These are phyloP conservation scores for Netelia melanura DNA, from an alignment of 2,888 invertebrate genomes.

Conservation along the genomic window DNA sequence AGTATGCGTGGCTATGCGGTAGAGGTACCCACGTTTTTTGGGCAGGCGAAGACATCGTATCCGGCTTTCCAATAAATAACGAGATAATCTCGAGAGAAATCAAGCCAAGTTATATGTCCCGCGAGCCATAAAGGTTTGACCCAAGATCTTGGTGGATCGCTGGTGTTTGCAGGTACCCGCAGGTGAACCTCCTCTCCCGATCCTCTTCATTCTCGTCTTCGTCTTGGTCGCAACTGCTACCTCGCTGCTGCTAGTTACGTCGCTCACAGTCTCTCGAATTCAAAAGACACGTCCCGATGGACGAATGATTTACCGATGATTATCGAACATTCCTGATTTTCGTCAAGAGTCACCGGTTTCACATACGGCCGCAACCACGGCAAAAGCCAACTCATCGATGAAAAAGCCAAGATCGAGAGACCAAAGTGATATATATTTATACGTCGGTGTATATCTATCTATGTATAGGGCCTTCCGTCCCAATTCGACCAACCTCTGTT, in stretches of 20 bases:
- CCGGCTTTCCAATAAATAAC: slow-evolving; percentile 83
- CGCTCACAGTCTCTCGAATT: slow-evolving; percentile 42
- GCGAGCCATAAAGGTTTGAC: slow-evolving; percentile 81
- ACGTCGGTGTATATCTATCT: not conserved
- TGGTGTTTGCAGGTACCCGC: slow-evolving; percentile 69
- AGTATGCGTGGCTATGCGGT: not conserved
- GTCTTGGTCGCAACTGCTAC: slow-evolving; percentile 25
- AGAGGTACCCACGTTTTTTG: slow-evolving; percentile 70
- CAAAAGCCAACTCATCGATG: slow-evolving; percentile 49
- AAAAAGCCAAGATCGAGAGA: slow-evolving; percentile 46
- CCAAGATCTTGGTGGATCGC: slow-evolving; percentile 71
- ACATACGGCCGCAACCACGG: slow-evolving; percentile 16
- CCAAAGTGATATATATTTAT: slow-evolving; percentile 9
- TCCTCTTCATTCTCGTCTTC: slow-evolving; percentile 49
- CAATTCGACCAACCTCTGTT: not conserved
- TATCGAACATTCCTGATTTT: slow-evolving; percentile 79
- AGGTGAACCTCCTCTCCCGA: slow-evolving; percentile 65
- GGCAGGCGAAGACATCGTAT: slow-evolving; percentile 76
- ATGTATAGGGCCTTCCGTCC: not conserved
- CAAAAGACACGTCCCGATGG: slow-evolving; percentile 65
- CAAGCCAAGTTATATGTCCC: slow-evolving; percentile 81
- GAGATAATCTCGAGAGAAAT: slow-evolving; percentile 83
- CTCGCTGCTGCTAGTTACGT: slow-evolving; percentile 54
- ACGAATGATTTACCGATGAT: slow-evolving; percentile 81
- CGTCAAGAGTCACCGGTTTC: slow-evolving; percentile 62